phyloP scores from a whole-genome alignment of 2,113 vertebrate genomes.

The Peromyscus polionotus region DNA sequence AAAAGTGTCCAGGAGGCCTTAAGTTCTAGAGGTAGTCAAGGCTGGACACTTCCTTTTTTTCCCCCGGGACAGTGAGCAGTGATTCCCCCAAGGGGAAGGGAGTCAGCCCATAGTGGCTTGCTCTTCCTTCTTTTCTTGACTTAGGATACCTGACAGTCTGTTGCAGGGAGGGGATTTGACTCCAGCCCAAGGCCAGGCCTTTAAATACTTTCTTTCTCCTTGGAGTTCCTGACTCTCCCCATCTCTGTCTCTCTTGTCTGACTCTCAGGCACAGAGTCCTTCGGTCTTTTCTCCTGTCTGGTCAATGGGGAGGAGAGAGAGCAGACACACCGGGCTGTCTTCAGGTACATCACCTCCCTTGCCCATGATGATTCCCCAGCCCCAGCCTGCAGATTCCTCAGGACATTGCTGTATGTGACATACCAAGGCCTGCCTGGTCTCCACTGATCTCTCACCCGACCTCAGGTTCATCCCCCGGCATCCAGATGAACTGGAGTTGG shows the following conservation, averaged over 20 bases:
- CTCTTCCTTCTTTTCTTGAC: too few relatives aligned
- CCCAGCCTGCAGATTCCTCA: accelerated
- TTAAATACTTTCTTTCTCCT: accelerated
- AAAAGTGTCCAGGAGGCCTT: accelerated
- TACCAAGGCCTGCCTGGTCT: too few relatives aligned
- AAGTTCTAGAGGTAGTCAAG: neutral
- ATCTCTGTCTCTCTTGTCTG: neutral
- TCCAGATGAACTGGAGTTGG: conserved; percentile 96
- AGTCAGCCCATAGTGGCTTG: neutral
- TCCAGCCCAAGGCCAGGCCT: neutral
- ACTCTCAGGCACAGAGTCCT: conserved; percentile 96
- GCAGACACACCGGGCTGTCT: conserved; percentile 96
- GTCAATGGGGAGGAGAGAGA: conserved; percentile 96
- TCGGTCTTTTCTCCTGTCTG: conserved; percentile 96
- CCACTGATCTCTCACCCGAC: accelerated
- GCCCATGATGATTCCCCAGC: accelerated
- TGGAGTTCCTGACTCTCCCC: neutral
- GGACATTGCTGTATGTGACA: accelerated
- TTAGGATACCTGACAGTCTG: neutral
- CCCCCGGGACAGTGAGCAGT: neutral
- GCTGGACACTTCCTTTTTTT: neutral
- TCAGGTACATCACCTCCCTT: conserved; percentile 84
- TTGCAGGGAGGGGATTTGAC: neutral
- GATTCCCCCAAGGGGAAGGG: accelerated
- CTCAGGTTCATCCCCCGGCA: conserved; percentile 97